phyloP scores from a whole-genome alignment of 2,113 vertebrate genomes.

The Anoura caudifer region DNA sequence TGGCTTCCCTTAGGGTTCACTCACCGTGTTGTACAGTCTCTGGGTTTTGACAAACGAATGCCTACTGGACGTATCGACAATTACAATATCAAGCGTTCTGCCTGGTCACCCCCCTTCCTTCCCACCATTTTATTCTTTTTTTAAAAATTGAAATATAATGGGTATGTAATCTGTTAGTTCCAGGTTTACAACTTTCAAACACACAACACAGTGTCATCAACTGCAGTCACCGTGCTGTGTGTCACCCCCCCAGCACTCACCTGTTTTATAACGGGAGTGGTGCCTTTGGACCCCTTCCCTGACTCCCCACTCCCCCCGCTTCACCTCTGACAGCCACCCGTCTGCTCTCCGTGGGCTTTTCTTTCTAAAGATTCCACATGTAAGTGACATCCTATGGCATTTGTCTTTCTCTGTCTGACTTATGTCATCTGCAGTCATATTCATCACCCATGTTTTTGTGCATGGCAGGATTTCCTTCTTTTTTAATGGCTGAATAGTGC shows the following conservation, averaged over 20 bases:
- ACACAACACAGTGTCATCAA: background rate
- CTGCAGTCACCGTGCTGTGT: background rate
- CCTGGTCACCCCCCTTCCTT: too few species aligned
- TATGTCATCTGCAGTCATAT: background rate
- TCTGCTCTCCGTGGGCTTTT: background rate
- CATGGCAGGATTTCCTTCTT: background rate
- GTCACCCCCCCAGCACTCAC: background rate
- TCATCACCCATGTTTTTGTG: background rate
- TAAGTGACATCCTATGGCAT: background rate
- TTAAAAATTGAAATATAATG: background rate
- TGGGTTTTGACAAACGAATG: background rate
- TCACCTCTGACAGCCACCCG: background rate
- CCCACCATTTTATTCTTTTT: background rate
- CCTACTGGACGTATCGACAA: fast-evolving
- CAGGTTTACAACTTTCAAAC: background rate
- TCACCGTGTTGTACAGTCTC: background rate
- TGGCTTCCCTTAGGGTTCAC: background rate
- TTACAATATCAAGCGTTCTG: too few species aligned
- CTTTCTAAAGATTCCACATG: background rate
- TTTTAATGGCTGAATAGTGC: background rate
- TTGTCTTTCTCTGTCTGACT: background rate
- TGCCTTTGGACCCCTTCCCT: background rate
- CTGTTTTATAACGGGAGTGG: background rate
- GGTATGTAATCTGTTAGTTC: background rate
- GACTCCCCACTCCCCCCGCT: too few species aligned